Percentiles rank a stretch among this genome's conserved stretches.
phyloP scores from a whole-genome alignment of 2,888 invertebrate genomes.

The Monochamus alternatus region DNA sequence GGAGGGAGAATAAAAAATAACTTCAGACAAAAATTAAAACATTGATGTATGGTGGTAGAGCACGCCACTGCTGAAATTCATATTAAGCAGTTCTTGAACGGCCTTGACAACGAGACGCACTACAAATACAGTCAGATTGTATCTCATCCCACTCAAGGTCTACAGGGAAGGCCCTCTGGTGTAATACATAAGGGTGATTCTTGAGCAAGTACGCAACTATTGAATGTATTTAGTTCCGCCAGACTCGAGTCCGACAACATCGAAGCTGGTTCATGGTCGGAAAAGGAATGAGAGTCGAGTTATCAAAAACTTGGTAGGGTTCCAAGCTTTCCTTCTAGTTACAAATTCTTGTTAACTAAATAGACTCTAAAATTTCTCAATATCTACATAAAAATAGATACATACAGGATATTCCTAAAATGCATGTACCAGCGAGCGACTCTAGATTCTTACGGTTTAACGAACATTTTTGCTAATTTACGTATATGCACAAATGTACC shows the following conservation, averaged over 20 bases:
- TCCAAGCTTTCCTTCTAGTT: no score
- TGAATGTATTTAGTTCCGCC: conserved; percentile 58
- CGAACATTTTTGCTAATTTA: no score
- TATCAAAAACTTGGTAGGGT: background rate
- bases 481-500: no score
- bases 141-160: conserved; percentile 64
- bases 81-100: conserved; percentile 53
- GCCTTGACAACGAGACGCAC: conserved; percentile 61
- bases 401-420: no score
- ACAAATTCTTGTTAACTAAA: background rate
- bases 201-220: conserved; percentile 46
- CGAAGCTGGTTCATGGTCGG: conserved; percentile 22
- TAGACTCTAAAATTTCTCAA: no score
- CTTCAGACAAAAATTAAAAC: no score
- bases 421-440: no score
- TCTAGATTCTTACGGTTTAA: no score
- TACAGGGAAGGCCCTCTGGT: conserved; percentile 46
- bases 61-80: conserved; percentile 49
- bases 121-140: conserved; percentile 63
- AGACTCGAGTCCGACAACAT: conserved; percentile 42
- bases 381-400: no score
- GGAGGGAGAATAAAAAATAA: no score
- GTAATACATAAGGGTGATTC: conserved; percentile 55
- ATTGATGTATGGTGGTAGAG: background rate
- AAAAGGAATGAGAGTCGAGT: conserved; percentile 21